Conservation (phyloP, 2,888 invertebrate species). For the Drosophila rellima region DNA sequence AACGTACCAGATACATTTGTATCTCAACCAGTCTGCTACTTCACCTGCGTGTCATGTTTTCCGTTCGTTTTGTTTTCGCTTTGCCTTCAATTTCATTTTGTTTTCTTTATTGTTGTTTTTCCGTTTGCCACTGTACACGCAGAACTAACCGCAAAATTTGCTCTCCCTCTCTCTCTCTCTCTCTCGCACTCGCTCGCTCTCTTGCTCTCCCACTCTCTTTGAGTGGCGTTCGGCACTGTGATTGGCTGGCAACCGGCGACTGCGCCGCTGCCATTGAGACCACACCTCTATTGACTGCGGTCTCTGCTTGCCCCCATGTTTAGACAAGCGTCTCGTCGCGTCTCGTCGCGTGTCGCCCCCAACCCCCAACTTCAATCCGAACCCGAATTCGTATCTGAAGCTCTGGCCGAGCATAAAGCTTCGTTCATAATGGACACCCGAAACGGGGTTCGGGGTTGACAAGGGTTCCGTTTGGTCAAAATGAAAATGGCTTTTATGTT, state of each 20-base stretch:
- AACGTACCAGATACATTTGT: slow-evolving; percentile 58
- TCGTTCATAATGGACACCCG: slow-evolving; percentile 22
- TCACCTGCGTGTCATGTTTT: slow-evolving; percentile 72
- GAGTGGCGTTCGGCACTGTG: slow-evolving; percentile 42
- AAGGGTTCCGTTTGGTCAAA: slow-evolving; percentile 59
- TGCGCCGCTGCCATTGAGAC: slow-evolving; percentile 73
- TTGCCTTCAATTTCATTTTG: slow-evolving; percentile 71
- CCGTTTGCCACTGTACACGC: slow-evolving; percentile 68
- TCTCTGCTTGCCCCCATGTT: slow-evolving; percentile 46
- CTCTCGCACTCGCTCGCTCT: slow-evolving; percentile 19
- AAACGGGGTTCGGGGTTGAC: slow-evolving; percentile 2
- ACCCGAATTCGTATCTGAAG: slow-evolving; percentile 16
- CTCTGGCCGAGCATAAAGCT: slow-evolving; percentile 22
- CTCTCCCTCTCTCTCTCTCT: slow-evolving; percentile 30
- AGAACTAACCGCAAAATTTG: slow-evolving; percentile 66
- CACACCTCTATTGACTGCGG: slow-evolving; percentile 76
- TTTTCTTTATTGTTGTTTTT: slow-evolving; percentile 45
- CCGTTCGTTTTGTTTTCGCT: slow-evolving; percentile 55
- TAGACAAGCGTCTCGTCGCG: slow-evolving; percentile 32
- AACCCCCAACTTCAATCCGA: slow-evolving; percentile 8
- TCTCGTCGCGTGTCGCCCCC: slow-evolving; percentile 49
- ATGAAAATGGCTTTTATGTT: slow-evolving; percentile 81
- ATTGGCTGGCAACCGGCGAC: slow-evolving; percentile 74
- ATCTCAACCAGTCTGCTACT: slow-evolving; percentile 63
- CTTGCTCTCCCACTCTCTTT: slow-evolving; percentile 23